Evolutionary conservation across 2,888 invertebrate species (phyloP), one percentile per base, ranked within the genome.

Genomic region (Pecten maximus): DNA sequence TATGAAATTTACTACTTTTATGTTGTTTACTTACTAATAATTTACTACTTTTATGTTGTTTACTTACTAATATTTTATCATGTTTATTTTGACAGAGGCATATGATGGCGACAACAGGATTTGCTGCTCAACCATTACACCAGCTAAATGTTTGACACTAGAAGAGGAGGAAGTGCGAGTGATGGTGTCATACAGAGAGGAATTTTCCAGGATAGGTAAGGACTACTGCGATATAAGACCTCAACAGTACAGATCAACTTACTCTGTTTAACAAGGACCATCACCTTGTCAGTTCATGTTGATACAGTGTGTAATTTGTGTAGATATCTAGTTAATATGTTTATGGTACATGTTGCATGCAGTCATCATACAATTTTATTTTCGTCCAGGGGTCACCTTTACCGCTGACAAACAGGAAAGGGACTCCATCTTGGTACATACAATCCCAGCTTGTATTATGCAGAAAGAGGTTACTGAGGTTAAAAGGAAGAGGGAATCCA

Each of bases 171-270:
- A 98, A 94, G 95, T 97, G 40, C 94, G 97, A 40, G 97, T 98
- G 91, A 95, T 98, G 88, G 97, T 97, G 92, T 97, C 97, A 92
- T 97, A 97, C 94, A 97, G 96, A 92, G 96, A 97, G 6, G 97
- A 97, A 94, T 97, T 98, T 92, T 94, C 95, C 89, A 97, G 97
- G 94, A 97, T 98, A 89, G 98, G 98, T 96, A 91, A 92, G 87
- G 28, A 50, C 28, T 87, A 40, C 2, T n/a, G n/a, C 23, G 15
- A 16, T 48, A 19, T 48, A 48, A n/a, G 10, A 48, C 19, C 16
- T 48, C 2, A 12, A 16, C 19, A 16, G 6, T 48, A 48, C 48
- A 48, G 10, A 48, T 19, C 19, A n/a, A n/a, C 19, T 48, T 15
- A 8, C 48, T 48, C 19, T 48, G 19, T 15, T 48, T 48, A 48